Conservation (phyloP, 1,140 invertebrate genomes). For the Stegodyphus dumicola region DNA sequence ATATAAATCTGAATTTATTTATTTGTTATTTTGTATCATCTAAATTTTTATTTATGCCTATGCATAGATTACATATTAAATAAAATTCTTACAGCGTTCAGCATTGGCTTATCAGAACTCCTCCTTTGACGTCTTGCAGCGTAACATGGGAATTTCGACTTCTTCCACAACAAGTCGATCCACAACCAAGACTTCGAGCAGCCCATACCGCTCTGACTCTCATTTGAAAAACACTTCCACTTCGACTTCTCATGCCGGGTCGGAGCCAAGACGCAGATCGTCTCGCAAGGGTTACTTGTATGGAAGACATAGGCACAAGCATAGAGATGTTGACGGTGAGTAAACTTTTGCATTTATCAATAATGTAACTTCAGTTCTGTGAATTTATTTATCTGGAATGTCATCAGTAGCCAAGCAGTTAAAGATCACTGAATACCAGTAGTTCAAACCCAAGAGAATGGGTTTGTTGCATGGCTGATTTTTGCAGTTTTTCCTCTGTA, state of each 20-base stretch:
- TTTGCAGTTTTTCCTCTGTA: too few relatives aligned
- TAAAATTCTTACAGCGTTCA: constrained; percentile 73
- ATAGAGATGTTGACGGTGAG: constrained; percentile 51
- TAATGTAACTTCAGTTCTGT: too few relatives aligned
- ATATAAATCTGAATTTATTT: too few relatives aligned
- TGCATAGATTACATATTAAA: too few relatives aligned
- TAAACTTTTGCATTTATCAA: not conserved
- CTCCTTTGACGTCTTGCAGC: constrained; percentile 73
- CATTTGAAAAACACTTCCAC: constrained; percentile 64
- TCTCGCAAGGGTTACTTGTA: constrained; percentile 50
- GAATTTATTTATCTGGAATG: too few relatives aligned
- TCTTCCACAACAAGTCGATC: constrained; percentile 93
- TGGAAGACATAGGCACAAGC: constrained; percentile 44
- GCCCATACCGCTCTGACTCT: constrained; percentile 79
- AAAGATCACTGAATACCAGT: too few relatives aligned
- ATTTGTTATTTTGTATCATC: too few relatives aligned
- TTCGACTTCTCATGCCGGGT: constrained; percentile 60
- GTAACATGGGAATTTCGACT: constrained; percentile 94
- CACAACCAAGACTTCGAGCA: constrained; percentile 93
- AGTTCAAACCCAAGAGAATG: too few relatives aligned
- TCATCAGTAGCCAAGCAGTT: too few relatives aligned
- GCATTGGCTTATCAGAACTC: constrained; percentile 83
- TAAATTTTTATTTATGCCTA: too few relatives aligned
- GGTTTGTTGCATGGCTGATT: too few relatives aligned
- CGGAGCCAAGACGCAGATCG: constrained; percentile 31